Evolutionary conservation across 2,113 vertebrate species (phyloP).

Genomic region (Pygoscelis antarcticus): DNA sequence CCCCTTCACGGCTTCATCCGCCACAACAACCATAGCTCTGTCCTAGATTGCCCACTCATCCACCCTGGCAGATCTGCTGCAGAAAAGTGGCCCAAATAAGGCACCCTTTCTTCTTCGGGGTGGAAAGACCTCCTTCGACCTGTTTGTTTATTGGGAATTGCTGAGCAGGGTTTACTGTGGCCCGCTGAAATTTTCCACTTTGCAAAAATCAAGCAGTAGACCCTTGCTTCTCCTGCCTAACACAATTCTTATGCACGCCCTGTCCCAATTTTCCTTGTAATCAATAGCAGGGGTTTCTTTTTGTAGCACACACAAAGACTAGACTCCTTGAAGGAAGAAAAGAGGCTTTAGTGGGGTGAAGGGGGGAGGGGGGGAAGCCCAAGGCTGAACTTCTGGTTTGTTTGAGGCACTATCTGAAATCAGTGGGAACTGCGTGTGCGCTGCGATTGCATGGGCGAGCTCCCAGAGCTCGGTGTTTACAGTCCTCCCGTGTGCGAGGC

Average conservation of each 20-base stretch:
- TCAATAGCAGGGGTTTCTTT: neutral
- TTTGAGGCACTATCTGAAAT: neutral
- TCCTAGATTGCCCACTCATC: neutral
- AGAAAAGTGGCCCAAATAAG: neutral
- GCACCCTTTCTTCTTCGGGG: neutral
- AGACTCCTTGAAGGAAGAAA: neutral
- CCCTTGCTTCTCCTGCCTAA: neutral
- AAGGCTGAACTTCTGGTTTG: neutral
- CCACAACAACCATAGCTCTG: neutral
- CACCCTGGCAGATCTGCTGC: neutral
- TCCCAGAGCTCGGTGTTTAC: fast-evolving
- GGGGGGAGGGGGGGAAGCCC: neutral
- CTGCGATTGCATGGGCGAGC: neutral
- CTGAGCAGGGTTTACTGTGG: neutral
- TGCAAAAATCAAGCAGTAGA: neutral
- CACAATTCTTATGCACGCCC: neutral
- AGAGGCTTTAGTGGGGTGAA: neutral
- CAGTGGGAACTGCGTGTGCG: fast-evolving
- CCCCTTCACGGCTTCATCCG: neutral
- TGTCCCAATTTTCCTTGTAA: neutral
- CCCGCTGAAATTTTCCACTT: neutral
- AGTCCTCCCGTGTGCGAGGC: fast-evolving
- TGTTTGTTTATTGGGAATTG: neutral
- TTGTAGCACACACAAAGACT: neutral
- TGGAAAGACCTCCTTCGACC: neutral